Base-by-base conservation (phyloP, 2,113 vertebrate species). In the rabbit (Oryctolagus cuniculus) region DNA sequence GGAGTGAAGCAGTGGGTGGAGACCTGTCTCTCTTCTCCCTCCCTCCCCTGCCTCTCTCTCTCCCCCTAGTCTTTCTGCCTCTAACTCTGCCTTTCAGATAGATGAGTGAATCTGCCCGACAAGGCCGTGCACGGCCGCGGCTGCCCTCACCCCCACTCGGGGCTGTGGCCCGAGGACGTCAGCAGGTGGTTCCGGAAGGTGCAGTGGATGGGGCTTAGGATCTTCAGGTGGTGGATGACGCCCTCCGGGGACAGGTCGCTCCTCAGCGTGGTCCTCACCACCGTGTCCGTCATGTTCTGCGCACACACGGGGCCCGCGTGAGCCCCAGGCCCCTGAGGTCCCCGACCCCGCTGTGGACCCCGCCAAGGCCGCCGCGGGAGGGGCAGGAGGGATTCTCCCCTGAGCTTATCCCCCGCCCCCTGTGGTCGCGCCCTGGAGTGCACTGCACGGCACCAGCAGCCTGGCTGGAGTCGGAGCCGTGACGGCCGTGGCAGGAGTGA, bases 241-340 rank as follows among this genome's bases (percentile, higher is more conserved):
- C 95, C 96, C 17, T 91, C 97, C 0, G 96, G 81, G 75, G 97
- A 96, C 93, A 82, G 22, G 1, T 97, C 96, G 3, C 97, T 99
- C 88, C 95, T 95, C 63, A 99, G 98, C 2, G 75, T 98, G 55
- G 98, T 99, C 96, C 97, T 98, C 90, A 98, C 98, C 2, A 98
- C 78, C 0, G 98, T 99, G 27, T 97, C 96, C 5, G 98, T 99
- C 72, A 94, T 85, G 86, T 99, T 99, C 99, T 99, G 95, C 98
- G 98, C 44, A 94, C 61, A 97, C 88, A 84, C 6, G 27, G 17
- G 17, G 70, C 0, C 55, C 58, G 87, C 64, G 25, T 5, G 25
- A 38, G 13, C 27, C 51, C 77, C 3, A 10, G 81, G 44, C 5
- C 25, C 53, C 36, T 16, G 3, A 3, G 4, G 36, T 16, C 36